A percentile compares a stretch with the other conserved stretches of the same genome.
These are phyloP conservation scores for Arizona elegans DNA, from an alignment of 2,113 vertebrate genomes.

Conservation along the genomic window DNA sequence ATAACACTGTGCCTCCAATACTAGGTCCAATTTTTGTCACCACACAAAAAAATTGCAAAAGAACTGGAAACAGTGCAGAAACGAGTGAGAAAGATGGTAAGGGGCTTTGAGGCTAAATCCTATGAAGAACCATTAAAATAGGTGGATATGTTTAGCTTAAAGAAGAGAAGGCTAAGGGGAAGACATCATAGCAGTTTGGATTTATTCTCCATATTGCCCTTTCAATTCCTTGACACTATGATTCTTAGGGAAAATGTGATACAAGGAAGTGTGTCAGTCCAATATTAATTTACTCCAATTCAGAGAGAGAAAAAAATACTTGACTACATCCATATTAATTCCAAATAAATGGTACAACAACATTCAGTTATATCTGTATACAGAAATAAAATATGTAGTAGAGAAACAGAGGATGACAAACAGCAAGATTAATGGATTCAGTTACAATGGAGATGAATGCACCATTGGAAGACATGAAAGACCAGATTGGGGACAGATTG, in stretches of 20 bases:
- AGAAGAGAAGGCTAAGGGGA: background rate
- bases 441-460: background rate
- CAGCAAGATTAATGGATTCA: background rate
- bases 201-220: background rate
- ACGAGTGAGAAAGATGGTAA: background rate
- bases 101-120: background rate
- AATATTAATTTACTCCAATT: background rate
- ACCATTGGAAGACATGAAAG: background rate
- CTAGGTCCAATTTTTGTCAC: background rate
- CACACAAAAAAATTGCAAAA: background rate
- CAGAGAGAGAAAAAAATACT: background rate
- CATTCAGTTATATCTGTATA: background rate
- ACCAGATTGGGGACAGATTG: background rate
- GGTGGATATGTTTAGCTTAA: background rate
- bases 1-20: background rate
- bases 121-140: background rate
- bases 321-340: background rate
- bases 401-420: background rate
- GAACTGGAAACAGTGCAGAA: background rate
- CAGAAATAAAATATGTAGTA: background rate
- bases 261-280: background rate
- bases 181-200: background rate
- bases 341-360: background rate
- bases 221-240: background rate
- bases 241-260: background rate